A percentile compares a stretch with the other conserved stretches of the same genome.
Conservation (phyloP, 2,888 invertebrate species). For the Ophion costatus region DNA sequence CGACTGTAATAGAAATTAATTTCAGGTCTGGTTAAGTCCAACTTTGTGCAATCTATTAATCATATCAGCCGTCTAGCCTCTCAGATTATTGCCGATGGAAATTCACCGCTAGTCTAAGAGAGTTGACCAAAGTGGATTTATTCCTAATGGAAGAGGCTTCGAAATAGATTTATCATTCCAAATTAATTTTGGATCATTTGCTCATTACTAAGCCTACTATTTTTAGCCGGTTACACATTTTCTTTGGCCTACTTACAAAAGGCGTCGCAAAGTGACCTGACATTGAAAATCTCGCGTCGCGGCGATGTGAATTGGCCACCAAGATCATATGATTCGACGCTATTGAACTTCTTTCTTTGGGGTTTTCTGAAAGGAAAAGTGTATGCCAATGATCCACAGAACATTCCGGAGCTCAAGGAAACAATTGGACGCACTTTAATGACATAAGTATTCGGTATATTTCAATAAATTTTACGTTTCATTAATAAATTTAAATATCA, state of each 20-base stretch:
- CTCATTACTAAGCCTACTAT: background rate
- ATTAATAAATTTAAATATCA: no score
- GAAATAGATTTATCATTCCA: background rate
- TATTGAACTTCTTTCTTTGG: no score
- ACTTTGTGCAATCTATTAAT: constrained; percentile 18
- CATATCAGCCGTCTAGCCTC: background rate
- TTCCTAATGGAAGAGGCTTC: background rate
- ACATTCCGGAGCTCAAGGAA: no score
- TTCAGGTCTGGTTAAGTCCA: constrained; percentile 50
- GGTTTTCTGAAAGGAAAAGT: no score
- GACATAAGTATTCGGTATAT: no score
- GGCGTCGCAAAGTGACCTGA: no score
- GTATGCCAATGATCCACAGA: no score
- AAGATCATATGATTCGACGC: no score
- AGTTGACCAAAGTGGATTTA: background rate
- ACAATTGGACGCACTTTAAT: no score
- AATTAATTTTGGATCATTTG: background rate
- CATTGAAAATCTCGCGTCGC: no score
- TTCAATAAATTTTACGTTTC: no score
- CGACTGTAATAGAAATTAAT: constrained; percentile 72
- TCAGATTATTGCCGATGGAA: constrained; percentile 25
- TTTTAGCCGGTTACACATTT: background rate
- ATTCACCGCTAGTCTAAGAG: background rate
- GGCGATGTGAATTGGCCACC: no score
- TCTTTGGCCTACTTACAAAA: background rate